Evolutionary conservation across 2,888 invertebrate species (phyloP).

Genomic region (Monoplex corrugatus): DNA sequence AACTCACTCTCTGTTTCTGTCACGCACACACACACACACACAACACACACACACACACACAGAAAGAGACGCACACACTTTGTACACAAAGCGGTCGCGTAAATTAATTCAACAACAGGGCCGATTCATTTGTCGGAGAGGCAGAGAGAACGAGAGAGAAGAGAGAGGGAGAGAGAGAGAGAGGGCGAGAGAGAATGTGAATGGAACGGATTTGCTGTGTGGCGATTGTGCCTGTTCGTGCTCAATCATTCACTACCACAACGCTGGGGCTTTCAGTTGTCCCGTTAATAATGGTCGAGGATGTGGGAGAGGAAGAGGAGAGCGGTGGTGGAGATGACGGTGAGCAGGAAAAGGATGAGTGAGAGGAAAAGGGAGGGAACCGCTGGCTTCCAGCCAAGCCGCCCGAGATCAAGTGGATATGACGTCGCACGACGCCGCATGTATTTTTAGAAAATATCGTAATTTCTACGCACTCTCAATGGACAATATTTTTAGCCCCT

Average conservation of each 20-base stretch:
- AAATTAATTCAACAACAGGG: no score
- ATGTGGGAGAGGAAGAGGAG: neutral
- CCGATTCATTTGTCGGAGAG: neutral
- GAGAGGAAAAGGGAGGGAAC: neutral
- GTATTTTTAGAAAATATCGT: conserved; percentile 59
- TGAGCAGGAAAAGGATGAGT: neutral
- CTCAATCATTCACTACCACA: conserved; percentile 43
- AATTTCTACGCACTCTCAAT: conserved; percentile 49
- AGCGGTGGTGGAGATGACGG: neutral
- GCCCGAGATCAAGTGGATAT: conserved; percentile 41
- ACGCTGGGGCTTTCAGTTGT: neutral
- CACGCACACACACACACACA: neutral
- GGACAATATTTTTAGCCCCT: conserved; percentile 52
- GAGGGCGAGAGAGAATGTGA: neutral
- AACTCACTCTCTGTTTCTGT: neutral
- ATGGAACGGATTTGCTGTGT: neutral
- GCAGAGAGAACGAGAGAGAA: neutral
- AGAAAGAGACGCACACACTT: neutral
- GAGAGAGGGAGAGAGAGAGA: neutral
- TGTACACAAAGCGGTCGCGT: neutral
- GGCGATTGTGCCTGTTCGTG: conserved; percentile 21
- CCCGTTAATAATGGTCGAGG: neutral
- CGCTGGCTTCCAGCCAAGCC: conserved; percentile 38
- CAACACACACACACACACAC: neutral
- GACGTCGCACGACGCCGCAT: conserved; percentile 40